Percentiles rank a stretch among this genome's conserved stretches.
Evolutionary conservation across 2,888 invertebrate genomes (phyloP).

Genomic region (Drosophila longiperda): DNA sequence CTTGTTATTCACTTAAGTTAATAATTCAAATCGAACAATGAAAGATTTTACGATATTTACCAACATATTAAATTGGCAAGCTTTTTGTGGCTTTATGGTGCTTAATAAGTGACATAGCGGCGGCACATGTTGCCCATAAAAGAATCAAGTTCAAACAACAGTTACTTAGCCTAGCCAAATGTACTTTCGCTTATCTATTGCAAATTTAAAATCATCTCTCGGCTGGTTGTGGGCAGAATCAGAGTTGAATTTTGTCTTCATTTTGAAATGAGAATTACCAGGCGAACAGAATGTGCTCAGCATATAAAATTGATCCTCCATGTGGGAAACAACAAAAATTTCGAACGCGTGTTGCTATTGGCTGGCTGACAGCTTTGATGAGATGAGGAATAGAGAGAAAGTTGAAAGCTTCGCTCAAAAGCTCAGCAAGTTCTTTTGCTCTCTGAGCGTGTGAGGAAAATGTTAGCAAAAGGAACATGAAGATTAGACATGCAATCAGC

Average conservation of each 20-base stretch:
- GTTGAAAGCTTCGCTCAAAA: background rate
- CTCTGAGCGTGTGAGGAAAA: background rate
- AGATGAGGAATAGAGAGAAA: no score
- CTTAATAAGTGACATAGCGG: conserved; percentile 15
- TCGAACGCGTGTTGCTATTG: background rate
- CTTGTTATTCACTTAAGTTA: conserved; percentile 22
- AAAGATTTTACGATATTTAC: background rate
- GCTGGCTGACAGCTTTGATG: conserved; percentile 1
- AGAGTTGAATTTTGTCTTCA: background rate
- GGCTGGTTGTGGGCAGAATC: background rate
- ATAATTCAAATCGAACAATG: background rate
- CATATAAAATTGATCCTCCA: background rate
- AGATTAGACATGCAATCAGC: background rate
- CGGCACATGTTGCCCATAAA: conserved; percentile 30
- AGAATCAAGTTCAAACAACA: conserved; percentile 41
- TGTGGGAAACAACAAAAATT: background rate
- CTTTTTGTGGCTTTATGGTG: background rate
- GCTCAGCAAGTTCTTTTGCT: background rate
- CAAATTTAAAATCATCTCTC: background rate
- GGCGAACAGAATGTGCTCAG: conserved; percentile 5
- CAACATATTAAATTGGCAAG: background rate
- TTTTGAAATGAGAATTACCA: background rate
- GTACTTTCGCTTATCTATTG: background rate
- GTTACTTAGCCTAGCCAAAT: conserved; percentile 25
- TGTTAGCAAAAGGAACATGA: background rate